Base-by-base conservation (phyloP, 2,797 vertebrate species). In the Gallirallus australis region DNA sequence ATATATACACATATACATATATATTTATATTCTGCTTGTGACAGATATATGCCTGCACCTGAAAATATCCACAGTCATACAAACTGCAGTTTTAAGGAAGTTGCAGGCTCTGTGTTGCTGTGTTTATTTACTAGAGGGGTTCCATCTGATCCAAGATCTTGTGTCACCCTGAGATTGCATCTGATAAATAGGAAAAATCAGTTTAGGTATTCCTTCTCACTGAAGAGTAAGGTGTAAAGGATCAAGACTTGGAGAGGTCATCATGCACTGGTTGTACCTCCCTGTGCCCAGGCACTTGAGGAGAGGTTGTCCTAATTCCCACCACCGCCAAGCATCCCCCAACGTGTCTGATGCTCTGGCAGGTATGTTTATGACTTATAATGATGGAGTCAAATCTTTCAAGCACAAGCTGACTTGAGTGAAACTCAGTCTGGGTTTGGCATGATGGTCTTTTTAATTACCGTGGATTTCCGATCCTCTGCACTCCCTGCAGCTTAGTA, bases 371-470 rank as follows among this genome's bases (percentile, higher is more conserved):
- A 19, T 75, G 52, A 39, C 54, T 54, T 69, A 20, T 35, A 27
- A 2, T 4, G 33, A 19, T 65, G 19, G 6, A 47, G 33, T 28
- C 40, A 85, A 82, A 63, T 59, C 27, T 86, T 73, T 39, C 31
- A 65, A 15, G 17, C 39, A 1, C 63, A 35, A 48, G 28, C 0
- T 86, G 21, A 68, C 42, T 35, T 39, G 52, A 70, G 35, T 60
- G 59, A 79, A 82, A 69, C 23, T 42, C 11, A 25, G 40, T 59
- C 42, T 84, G 69, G 47, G 16, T 91, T 95, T 96, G 93, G 88
- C 82, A 73, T 47, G 59, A 76, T 39, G 72, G 71, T 93, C 64
- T 72, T 68, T 92, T 82, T 90, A 96, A 95, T 95, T 96, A 84
- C 81, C 45, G 64, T 71, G 53, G 71, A 35, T 93, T 91, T 91